Conservation (phyloP, 2,113 vertebrate genomes). For the Chloebia gouldiae region DNA sequence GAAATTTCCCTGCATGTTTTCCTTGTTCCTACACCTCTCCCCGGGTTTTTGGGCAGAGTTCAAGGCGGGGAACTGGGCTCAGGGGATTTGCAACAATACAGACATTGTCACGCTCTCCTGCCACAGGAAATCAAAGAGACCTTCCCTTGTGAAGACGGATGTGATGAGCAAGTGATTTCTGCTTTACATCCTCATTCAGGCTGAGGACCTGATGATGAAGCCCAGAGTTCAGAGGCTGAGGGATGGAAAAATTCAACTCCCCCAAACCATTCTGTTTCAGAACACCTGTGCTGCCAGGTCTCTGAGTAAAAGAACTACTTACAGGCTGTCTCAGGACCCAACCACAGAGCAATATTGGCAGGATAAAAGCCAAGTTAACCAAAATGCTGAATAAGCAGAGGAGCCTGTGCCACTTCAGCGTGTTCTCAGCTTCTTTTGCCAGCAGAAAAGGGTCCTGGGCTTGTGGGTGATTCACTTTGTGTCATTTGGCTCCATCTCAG, state of each 20-base stretch:
- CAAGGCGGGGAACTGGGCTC: not conserved
- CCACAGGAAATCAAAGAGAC: slow-evolving; percentile 28
- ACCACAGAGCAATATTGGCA: not conserved
- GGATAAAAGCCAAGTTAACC: not conserved
- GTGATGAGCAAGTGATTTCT: not conserved
- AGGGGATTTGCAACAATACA: not conserved
- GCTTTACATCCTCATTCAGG: not conserved
- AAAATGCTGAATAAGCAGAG: not conserved
- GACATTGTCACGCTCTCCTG: not conserved
- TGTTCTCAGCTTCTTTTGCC: not conserved
- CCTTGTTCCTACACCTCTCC: not conserved
- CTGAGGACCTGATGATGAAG: not conserved
- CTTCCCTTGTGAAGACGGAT: not conserved
- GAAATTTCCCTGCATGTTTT: not conserved
- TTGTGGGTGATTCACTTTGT: not conserved
- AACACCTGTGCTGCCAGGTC: not conserved
- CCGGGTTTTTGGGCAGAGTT: not conserved
- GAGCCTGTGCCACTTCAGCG: not conserved
- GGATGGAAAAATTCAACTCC: not conserved
- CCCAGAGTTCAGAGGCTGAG: not conserved
- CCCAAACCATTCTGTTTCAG: not conserved
- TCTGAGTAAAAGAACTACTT: not conserved
- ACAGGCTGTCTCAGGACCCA: not conserved
- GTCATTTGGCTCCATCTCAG: not conserved
- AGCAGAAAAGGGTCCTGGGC: not conserved